Base-by-base conservation (phyloP, 2,888 invertebrate species). In the Polylopha cassiicola region DNA sequence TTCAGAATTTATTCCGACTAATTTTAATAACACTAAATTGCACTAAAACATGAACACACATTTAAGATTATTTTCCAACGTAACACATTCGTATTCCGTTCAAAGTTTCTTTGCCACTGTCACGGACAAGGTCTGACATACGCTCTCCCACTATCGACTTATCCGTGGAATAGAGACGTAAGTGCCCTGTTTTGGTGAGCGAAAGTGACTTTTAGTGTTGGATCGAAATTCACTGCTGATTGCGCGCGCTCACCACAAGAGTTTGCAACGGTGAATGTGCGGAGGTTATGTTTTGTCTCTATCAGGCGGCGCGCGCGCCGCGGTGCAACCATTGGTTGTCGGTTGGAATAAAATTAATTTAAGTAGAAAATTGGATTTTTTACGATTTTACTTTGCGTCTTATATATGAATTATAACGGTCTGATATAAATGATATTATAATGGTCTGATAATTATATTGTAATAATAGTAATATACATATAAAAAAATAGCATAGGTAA, bases 251-350 rank as follows among this genome's bases (percentile, higher is more conserved):
- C 57, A 52, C 61, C 36, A 53, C 47, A 39, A 46, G 65, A 59
- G 57, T 58, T 63, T 60, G 61, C 60, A 50, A 55, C 54, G 58
- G 71, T 62, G 73, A 73, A 72, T 71, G 72, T 51, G 57, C 46
- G 51, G 51, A 49, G 46, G 52, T 39, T 51, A 55, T 52, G 53
- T 46, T 44, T 55, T 61, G 65, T 69, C 57, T 65, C 59, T 53
- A 55, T 57, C 50, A 21, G 43, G 23, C 47, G 41, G 62, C 67
- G 68, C 59, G 26, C 7, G 60, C 62, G 70, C 55, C 36, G 46
- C 38, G 53, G 37, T 23, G 41, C 21, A 68, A 69, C 61, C 46
- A 55, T 50, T 46, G 51, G 51, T n/a, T 45, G 37, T 23, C 10
- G 8, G 45, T 55, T 30, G 30, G 9, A 53, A 37, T 34, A 55